Evolutionary conservation across 2,888 invertebrate species (phyloP), one percentile per base, ranked within the genome.

Genomic region (Sinohyriopsis cumingii): DNA sequence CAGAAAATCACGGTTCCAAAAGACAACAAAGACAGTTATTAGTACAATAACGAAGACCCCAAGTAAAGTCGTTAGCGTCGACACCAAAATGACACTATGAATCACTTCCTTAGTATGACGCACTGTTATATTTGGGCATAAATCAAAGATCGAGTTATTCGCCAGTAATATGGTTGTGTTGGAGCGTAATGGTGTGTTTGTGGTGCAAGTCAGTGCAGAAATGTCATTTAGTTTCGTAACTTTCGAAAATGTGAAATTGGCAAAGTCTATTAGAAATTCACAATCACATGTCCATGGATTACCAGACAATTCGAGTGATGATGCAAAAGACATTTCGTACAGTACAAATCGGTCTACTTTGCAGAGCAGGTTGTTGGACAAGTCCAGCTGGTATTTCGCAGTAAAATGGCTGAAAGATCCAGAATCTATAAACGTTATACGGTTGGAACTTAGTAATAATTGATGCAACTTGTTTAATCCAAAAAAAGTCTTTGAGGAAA

Each of bases 221-320:
- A 67, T 59, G 55, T 74, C 74, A 9, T 12, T 6, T 6, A 74
- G 33, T 7, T 24, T 24, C 0, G 64, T 15, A 5, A 22, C 53
- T 15, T 65, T 63, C 9, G 57, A n/a, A 12, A 24, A 18, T 5
- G 63, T 45, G 28, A 67, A 65, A 22, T 69, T 64, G 25, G 60
- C 59, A 54, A 74, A 65, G 0, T 15, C 22, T 55, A 15, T 56
- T 12, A 68, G 25, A 55, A 71, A 74, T 55, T 72, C 56, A 70
- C 82, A 82, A 18, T 75, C 66, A 64, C 82, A 82, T n/a, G 67
- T 55, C 71, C 70, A 75, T 25, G 67, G 75, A 65, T 78, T 79
- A n/a, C 71, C 73, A 54, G 79, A 76, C 45, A 82, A 54, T 24
- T 68, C 60, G 7, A 81, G 59, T 15, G 71, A 73, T 19, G 69